A percentile compares a stretch with the other conserved stretches of the same genome.
These are phyloP conservation scores for Ramphastos sulfuratus DNA, from an alignment of 2,113 vertebrate species.

Conservation along the genomic window DNA sequence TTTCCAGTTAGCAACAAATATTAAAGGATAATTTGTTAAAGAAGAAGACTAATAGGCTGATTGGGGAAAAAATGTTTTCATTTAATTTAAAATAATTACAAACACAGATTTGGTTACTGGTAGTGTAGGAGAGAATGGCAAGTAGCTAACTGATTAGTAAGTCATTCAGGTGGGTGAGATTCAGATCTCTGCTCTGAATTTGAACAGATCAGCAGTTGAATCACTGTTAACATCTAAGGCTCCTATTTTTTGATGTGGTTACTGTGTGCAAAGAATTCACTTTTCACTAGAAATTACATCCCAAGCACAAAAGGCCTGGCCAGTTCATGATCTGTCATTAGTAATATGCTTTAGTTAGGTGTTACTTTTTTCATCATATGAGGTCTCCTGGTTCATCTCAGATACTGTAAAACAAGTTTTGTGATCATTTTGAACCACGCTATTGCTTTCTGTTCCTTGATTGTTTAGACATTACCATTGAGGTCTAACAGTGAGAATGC, in stretches of 20 bases:
- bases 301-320: neutral
- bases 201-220: neutral
- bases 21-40: neutral
- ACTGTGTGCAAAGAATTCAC: neutral
- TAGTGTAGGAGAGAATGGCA: neutral
- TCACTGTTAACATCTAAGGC: neutral
- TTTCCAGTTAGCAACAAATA: neutral
- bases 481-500: neutral
- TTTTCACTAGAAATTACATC: neutral
- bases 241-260: neutral
- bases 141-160: neutral
- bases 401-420: neutral
- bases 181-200: neutral
- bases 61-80: neutral
- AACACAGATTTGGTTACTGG: neutral
- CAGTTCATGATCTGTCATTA: neutral
- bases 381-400: neutral
- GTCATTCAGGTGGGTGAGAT: neutral
- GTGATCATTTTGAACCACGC: neutral
- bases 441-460: neutral
- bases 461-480: neutral
- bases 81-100: neutral
- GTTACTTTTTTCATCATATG: accelerated
- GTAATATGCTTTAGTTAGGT: neutral
- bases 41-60: neutral